A percentile compares a stretch with the other conserved stretches of the same genome.
Conservation (phyloP, 2,888 invertebrate species). For the Tribolium freemani region DNA sequence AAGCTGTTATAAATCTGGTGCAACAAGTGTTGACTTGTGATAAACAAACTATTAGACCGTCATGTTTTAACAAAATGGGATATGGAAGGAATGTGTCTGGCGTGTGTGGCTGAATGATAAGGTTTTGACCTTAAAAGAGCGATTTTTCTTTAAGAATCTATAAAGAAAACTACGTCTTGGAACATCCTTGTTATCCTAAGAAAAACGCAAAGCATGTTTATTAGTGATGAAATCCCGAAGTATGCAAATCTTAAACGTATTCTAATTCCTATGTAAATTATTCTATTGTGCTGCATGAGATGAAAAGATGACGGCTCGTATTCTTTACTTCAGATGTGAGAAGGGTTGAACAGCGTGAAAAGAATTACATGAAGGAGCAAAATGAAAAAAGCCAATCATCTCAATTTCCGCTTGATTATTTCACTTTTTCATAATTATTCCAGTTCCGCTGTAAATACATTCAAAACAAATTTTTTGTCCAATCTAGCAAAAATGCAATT, state of each 20-base stretch:
- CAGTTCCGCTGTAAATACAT: neutral
- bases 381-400: neutral
- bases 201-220: neutral
- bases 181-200: neutral
- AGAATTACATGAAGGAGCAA: neutral
- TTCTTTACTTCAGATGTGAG: neutral
- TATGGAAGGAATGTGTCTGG: neutral
- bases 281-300: conserved; percentile 1
- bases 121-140: neutral
- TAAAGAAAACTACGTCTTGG: neutral
- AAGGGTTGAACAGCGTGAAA: neutral
- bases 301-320: neutral
- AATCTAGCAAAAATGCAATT: neutral
- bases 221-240: neutral
- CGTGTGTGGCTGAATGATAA: neutral
- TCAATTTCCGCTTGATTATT: neutral
- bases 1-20: conserved; percentile 5
- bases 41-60: neutral
- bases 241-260: conserved; percentile 4
- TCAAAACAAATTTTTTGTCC: neutral
- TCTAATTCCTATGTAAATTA: conserved; percentile 13
- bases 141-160: neutral
- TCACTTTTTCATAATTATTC: neutral
- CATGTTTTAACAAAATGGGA: neutral
- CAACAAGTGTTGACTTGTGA: conserved; percentile 8